Percentiles rank a stretch among this genome's conserved stretches.
Evolutionary conservation across 1,140 invertebrate genomes (phyloP).

Genomic region (Dermatophagoides farinae): DNA sequence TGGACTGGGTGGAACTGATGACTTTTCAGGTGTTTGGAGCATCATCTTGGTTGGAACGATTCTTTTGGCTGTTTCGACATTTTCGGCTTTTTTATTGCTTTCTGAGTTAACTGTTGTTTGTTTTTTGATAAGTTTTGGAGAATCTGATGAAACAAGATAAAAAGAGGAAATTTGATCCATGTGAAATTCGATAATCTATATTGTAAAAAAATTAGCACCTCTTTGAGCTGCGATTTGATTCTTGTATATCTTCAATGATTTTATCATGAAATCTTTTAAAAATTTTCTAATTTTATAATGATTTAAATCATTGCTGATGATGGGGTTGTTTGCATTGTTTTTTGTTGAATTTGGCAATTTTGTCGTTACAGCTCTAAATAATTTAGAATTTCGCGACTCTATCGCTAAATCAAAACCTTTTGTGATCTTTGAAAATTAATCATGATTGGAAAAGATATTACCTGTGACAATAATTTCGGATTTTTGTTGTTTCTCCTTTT

Average conservation of each 20-base stretch:
- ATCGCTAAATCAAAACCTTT: too few relatives aligned
- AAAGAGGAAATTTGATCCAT: background rate
- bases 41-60: too few relatives aligned
- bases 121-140: background rate
- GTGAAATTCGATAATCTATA: background rate
- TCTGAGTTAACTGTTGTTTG: background rate
- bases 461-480: background rate
- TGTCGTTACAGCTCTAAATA: background rate
- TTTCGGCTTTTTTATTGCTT: background rate
- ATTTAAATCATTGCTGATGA: background rate
- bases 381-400: background rate
- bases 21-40: background rate
- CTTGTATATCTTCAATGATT: constrained; percentile 31
- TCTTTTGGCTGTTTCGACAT: background rate
- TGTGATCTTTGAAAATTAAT: too few relatives aligned
- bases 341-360: background rate
- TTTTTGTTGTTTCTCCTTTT: background rate
- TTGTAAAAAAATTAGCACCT: background rate
- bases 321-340: background rate
- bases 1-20: background rate
- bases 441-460: too few relatives aligned
- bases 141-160: background rate
- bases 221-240: constrained; percentile 1
- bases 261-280: constrained; percentile 16
- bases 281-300: constrained; percentile 3